Percentiles rank a stretch among this genome's conserved stretches.
Conservation (phyloP, 2,888 invertebrate species). For the Mermis nigrescens region DNA sequence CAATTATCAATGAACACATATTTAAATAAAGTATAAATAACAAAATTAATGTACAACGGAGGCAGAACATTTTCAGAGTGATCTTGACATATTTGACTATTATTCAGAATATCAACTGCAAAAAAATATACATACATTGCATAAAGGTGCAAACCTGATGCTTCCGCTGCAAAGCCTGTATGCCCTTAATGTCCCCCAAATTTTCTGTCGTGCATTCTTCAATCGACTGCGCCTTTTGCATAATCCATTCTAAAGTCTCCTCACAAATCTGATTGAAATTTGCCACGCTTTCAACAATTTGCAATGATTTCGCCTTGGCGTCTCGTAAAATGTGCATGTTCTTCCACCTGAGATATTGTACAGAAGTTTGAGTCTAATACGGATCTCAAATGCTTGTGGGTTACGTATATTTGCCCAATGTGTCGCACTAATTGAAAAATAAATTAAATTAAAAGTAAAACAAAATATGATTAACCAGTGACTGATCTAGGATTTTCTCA, state of each 20-base stretch:
- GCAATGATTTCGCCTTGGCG: constrained; percentile 70
- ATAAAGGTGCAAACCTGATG: no score
- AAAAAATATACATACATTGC: no score
- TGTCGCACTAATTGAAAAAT: constrained; percentile 6
- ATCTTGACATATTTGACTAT: no score
- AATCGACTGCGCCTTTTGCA: constrained; percentile 58
- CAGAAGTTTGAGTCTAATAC: neutral
- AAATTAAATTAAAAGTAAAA: constrained; percentile 1
- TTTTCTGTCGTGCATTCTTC: constrained; percentile 36
- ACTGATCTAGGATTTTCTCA: no score
- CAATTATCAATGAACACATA: no score
- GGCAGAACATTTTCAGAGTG: no score
- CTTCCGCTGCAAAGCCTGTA: constrained; percentile 38
- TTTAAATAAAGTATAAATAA: no score
- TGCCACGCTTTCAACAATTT: constrained; percentile 79
- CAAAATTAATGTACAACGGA: no score
- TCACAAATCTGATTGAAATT: constrained; percentile 85
- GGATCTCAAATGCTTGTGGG: neutral
- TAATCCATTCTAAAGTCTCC: constrained; percentile 91
- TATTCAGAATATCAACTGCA: no score
- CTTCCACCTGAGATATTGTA: constrained; percentile 46
- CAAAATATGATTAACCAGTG: no score
- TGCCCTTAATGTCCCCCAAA: constrained; percentile 26
- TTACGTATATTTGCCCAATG: no score
- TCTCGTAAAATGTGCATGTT: constrained; percentile 62